Conservation (phyloP, 2,888 invertebrate genomes). For the Megaustenia siamemsis region DNA sequence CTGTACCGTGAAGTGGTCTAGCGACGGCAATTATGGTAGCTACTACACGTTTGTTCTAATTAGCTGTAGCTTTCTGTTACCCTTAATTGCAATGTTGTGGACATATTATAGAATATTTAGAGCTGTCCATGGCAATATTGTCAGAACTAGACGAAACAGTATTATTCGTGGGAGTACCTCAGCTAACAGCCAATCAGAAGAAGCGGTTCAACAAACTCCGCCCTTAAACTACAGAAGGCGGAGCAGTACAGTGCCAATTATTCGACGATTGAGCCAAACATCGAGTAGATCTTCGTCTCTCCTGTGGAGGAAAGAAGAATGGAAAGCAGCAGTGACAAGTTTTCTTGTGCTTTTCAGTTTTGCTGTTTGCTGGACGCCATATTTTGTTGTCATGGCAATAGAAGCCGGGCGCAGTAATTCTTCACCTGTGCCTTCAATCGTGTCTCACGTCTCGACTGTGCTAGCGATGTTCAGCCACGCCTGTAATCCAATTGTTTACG, state of each 20-base stretch:
- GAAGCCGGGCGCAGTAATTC: conserved; percentile 23
- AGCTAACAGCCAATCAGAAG: conserved; percentile 59
- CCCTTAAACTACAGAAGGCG: conserved; percentile 63
- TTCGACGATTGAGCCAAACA: conserved; percentile 86
- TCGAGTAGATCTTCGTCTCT: conserved; percentile 86
- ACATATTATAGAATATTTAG: conserved; percentile 85
- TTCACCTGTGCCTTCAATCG: conserved; percentile 59
- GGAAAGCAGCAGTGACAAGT: conserved; percentile 92
- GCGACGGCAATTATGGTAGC: conserved; percentile 66
- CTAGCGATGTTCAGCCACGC: conserved; percentile 84
- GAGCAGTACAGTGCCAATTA: conserved; percentile 69
- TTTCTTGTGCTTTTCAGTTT: conserved; percentile 88
- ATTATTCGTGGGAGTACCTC: conserved; percentile 68
- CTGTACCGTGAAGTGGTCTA: conserved; percentile 74
- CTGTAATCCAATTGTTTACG: conserved; percentile 88
- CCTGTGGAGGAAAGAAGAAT: conserved; percentile 89
- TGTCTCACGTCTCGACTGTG: conserved; percentile 80
- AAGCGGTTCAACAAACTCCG: conserved; percentile 60
- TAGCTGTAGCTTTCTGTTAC: conserved; percentile 81
- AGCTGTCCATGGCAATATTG: conserved; percentile 88
- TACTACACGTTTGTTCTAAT: conserved; percentile 80
- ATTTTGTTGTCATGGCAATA: conserved; percentile 67
- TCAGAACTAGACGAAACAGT: conserved; percentile 83
- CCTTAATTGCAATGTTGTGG: conserved; percentile 84
- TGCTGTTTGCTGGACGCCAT: conserved; percentile 83